Evolutionary conservation across 92 coral and sea anemone genomes (phyloP).

Genomic region (Anthopleura xanthogrammica): DNA sequence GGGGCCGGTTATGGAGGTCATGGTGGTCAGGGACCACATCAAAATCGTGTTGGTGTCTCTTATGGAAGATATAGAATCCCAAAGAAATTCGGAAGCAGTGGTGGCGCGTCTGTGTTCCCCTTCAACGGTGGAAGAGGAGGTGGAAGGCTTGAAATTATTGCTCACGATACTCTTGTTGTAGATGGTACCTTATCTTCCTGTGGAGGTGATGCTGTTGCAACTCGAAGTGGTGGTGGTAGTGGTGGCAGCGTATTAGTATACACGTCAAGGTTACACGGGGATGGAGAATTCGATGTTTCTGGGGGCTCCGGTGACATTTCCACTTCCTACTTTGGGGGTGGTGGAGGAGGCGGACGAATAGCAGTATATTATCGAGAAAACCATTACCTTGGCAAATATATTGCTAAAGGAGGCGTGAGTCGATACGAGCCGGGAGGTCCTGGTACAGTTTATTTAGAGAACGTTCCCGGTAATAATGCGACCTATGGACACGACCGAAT

Average conservation of each 20-base stretch:
- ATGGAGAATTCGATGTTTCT: slow-evolving; percentile 78
- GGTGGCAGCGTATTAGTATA: slow-evolving; percentile 91
- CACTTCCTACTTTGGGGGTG: slow-evolving; percentile 66
- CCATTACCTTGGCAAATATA: slow-evolving; percentile 81
- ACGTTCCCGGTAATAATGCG: slow-evolving; percentile 80
- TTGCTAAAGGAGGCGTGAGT: slow-evolving; percentile 83
- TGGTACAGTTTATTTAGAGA: slow-evolving; percentile 88
- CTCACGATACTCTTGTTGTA: slow-evolving; percentile 79
- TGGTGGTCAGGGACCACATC: slow-evolving; percentile 83
- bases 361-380: slow-evolving; percentile 83
- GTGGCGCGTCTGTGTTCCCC: slow-evolving; percentile 85
- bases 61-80: slow-evolving; percentile 85
- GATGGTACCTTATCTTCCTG: slow-evolving; percentile 83
- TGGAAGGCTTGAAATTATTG: slow-evolving; percentile 73
- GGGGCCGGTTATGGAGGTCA: slow-evolving; percentile 98
- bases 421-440: slow-evolving; percentile 87
- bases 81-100: slow-evolving; percentile 67
- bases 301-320: slow-evolving; percentile 85
- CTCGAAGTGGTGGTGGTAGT: slow-evolving; percentile 96
- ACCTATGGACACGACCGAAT: slow-evolving; percentile 80
- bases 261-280: slow-evolving; percentile 86
- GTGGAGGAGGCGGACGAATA: slow-evolving; percentile 92
- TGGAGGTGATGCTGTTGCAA: slow-evolving; percentile 63
- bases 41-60: slow-evolving; percentile 86
- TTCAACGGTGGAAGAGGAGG: slow-evolving; percentile 84